phyloP scores from a whole-genome alignment of 2,797 vertebrate species.

The Sebastes paucispinis region DNA sequence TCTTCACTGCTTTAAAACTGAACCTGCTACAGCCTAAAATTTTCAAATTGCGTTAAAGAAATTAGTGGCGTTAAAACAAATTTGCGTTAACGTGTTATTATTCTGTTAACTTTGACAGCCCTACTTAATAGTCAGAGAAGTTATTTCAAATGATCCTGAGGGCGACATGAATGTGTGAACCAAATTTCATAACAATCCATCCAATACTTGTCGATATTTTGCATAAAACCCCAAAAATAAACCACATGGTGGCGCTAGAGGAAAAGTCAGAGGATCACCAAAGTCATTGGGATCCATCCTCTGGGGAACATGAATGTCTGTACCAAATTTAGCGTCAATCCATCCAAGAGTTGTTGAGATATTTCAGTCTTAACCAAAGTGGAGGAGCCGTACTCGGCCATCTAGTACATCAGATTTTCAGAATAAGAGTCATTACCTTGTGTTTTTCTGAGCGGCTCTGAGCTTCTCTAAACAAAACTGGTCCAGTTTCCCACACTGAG shows the following conservation, averaged over 20 bases:
- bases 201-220: not conserved
- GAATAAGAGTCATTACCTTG: not conserved
- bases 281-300: not conserved
- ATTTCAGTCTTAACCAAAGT: not conserved
- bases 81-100: too few relatives aligned
- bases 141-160: not conserved
- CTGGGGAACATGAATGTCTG: not conserved
- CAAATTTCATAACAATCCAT: not conserved
- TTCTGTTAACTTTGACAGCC: too few relatives aligned
- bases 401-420: not conserved
- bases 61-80: too few relatives aligned
- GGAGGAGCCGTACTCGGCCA: not conserved
- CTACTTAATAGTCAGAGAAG: too few relatives aligned
- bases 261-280: not conserved
- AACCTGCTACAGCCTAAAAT: too few relatives aligned
- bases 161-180: not conserved
- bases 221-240: too few relatives aligned
- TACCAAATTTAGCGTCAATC: not conserved
- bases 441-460: not conserved
- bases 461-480: not conserved
- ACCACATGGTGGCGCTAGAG: not conserved
- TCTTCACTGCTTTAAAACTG: too few relatives aligned
- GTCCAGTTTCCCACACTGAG: constrained; percentile 19
- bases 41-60: too few relatives aligned
- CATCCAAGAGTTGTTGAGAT: not conserved